A percentile compares a stretch with the other conserved stretches of the same genome.
Conservation (phyloP, 2,888 invertebrate species). For the Sphaeridia pumilis region DNA sequence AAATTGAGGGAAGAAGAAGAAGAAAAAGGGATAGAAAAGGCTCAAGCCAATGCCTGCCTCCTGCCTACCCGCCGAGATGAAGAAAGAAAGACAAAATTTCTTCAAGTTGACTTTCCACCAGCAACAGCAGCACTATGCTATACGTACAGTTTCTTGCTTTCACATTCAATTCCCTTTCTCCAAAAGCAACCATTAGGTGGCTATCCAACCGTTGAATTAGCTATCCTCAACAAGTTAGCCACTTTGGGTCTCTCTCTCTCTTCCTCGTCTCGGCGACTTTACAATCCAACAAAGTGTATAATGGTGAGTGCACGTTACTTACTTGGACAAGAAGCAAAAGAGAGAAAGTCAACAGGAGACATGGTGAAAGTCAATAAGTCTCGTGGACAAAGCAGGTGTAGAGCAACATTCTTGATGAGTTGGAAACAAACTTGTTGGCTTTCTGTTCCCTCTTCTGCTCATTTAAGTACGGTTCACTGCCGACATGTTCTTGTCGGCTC, state of each 20-base stretch:
- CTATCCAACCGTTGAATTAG: slow-evolving; percentile 2
- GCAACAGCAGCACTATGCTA: too few species aligned
- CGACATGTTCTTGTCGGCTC: too few species aligned
- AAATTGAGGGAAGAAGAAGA: too few species aligned
- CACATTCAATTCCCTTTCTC: not conserved
- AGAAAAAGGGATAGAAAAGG: not conserved
- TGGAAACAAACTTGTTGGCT: too few species aligned
- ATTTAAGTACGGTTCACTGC: too few species aligned
- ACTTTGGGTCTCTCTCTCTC: not conserved
- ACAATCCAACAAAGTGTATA: not conserved
- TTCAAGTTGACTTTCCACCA: too few species aligned
- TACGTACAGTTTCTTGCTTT: not conserved
- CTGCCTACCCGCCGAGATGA: too few species aligned
- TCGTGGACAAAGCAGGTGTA: not conserved
- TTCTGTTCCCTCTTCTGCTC: too few species aligned
- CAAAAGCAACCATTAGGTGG: not conserved
- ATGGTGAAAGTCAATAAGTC: not conserved
- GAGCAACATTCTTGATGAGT: not conserved
- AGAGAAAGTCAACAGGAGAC: too few species aligned
- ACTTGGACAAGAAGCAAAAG: too few species aligned
- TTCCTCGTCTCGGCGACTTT: not conserved
- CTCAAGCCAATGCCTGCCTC: not conserved
- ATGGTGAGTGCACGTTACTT: not conserved
- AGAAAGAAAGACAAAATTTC: too few species aligned
- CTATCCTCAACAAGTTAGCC: slow-evolving; percentile 2